phyloP scores from a whole-genome alignment of 1,140 invertebrate genomes.

The Ceratina calcarata region DNA sequence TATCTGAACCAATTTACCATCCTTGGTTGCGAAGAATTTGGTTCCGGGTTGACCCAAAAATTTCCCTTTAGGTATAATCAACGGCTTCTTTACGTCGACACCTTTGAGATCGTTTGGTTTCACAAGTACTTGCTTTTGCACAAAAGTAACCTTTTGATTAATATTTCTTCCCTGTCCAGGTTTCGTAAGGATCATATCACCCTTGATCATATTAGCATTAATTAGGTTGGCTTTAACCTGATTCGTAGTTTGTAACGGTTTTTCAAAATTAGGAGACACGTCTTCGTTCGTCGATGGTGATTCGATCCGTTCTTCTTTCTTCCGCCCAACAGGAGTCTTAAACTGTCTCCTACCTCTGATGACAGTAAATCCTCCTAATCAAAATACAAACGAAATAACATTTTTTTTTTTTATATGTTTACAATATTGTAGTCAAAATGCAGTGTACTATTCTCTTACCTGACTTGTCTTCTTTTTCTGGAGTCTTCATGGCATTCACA shows the following conservation, averaged over 20 bases:
- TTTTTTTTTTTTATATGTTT: background rate
- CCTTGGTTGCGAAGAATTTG: conserved; percentile 66
- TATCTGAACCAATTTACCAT: conserved; percentile 66
- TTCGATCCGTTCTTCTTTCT: conserved; percentile 70
- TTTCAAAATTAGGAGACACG: conserved; percentile 51
- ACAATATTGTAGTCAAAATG: background rate
- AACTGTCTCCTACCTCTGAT: conserved; percentile 66
- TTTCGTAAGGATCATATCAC: conserved; percentile 77
- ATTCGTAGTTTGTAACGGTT: conserved; percentile 75
- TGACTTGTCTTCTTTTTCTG: conserved; percentile 72
- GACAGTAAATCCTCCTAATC: conserved; percentile 44
- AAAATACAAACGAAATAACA: background rate
- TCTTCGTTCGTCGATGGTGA: conserved; percentile 45
- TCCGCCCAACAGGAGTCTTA: conserved; percentile 67
- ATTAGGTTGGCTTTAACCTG: conserved; percentile 78
- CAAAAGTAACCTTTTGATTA: conserved; percentile 73
- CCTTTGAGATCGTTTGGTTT: conserved; percentile 72
- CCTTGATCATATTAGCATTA: conserved; percentile 77
- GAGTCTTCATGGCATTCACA: conserved; percentile 77
- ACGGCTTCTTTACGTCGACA: conserved; percentile 66
- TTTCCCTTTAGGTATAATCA: conserved; percentile 71
- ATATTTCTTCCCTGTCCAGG: conserved; percentile 69
- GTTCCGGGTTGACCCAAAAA: conserved; percentile 59
- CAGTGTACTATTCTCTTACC: conserved; percentile 51
- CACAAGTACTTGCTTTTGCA: conserved; percentile 75